Base-by-base conservation (phyloP, 2,888 invertebrate species). In the Tribolium freemani region DNA sequence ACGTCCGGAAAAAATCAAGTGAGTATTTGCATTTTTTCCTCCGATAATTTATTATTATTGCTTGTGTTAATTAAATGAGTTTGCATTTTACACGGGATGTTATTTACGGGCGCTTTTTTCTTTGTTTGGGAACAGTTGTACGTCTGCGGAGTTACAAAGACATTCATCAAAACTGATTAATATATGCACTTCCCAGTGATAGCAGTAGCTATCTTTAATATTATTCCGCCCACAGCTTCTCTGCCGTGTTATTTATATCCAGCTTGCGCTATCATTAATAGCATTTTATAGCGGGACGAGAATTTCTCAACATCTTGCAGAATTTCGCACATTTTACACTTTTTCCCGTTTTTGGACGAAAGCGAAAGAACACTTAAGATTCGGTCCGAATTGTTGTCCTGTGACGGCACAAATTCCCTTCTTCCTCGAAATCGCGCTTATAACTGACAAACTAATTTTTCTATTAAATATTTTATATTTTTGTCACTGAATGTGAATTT, bases 171-270 rank as follows among this genome's bases (percentile, higher is more conserved):
- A 51, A 38, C 75, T 76, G 76, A 76, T 76, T 76, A 76, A 64
- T 64, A 75, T 76, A 76, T 75, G 76, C 75, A 75, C 76, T 76
- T 76, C 72, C 72, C 76, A 70, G 64, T 72, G 75, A 75, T 75
- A 76, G 76, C 75, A 71, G 76, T 76, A 75, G 75, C 76, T 69
- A 75, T 76, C 76, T 76, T 75, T 76, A 76, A 76, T 74, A 76
- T 72, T 74, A 76, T 72, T 75, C 76, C 76, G 75, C 76, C 76
- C 70, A 76, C 76, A 74, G 76, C 66, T 48, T 54, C 60, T 75
- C 76, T 64, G 72, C 70, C 73, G 69, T 46, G 75, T 76, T 73
- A 76, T 76, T 76, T 76, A 76, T 76, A 75, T 66, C 57, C 56
- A 63, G 66, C 69, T 72, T 57, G 71, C 72, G 46, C 57, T 72